These are phyloP conservation scores for Andrena marginata DNA, from an alignment of 2,888 invertebrate species.

Conservation along the genomic window DNA sequence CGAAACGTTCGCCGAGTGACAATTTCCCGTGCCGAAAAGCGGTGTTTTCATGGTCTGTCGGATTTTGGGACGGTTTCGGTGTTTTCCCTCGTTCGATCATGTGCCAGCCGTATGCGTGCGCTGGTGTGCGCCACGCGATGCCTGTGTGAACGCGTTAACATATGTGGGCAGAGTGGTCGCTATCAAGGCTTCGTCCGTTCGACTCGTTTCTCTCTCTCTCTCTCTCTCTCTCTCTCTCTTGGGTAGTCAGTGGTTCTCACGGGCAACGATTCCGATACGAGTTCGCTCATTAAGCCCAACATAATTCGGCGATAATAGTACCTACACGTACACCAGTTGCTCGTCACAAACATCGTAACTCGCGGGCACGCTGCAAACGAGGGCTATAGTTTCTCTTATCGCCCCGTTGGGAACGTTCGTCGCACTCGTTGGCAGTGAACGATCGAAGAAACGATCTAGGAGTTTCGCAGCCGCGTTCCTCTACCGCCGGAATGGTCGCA, in stretches of 20 bases:
- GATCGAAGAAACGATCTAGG: conserved; percentile 29
- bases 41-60: conserved; percentile 38
- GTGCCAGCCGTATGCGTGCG: conserved; percentile 61
- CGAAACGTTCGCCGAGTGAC: conserved; percentile 16
- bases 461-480: conserved; percentile 6
- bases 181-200: conserved; percentile 70
- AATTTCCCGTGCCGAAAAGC: conserved; percentile 33
- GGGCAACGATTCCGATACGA: background rate
- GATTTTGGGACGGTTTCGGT: conserved; percentile 54
- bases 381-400: background rate
- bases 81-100: conserved; percentile 62
- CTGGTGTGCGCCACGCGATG: conserved; percentile 61
- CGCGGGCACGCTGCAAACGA: background rate
- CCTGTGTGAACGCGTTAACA: conserved; percentile 70
- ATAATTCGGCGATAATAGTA: conserved; percentile 15
- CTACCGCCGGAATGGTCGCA: conserved; percentile 11
- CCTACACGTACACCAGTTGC: too few relatives aligned
- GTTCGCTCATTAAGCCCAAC: background rate
- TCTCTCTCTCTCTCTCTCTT: conserved; percentile 49
- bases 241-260: conserved; percentile 71
- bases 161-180: conserved; percentile 71
- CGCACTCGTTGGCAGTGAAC: conserved; percentile 29
- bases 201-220: conserved; percentile 57
- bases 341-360: too few relatives aligned
- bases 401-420: background rate